Evolutionary conservation across 2,113 vertebrate species (phyloP).

Genomic region (Marmota flaviventris): DNA sequence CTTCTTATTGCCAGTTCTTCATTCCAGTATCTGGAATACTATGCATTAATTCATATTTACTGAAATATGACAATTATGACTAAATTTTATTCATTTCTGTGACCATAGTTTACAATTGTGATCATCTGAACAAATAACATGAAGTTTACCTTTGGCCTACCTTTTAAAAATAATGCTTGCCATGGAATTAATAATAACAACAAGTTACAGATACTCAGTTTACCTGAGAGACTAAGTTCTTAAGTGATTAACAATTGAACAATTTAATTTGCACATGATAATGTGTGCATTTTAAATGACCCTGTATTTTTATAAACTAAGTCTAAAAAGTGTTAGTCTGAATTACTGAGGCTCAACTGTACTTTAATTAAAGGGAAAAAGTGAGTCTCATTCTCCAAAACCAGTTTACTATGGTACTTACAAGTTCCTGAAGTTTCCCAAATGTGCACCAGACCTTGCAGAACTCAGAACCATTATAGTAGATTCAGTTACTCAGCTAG

Average conservation of each 20-base stretch:
- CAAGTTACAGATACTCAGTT: neutral
- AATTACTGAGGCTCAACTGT: neutral
- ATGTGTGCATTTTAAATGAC: neutral
- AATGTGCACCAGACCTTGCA: neutral
- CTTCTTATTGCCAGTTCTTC: slow-evolving; percentile 36
- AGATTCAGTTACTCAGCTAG: neutral
- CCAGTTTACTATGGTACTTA: neutral
- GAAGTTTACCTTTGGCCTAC: neutral
- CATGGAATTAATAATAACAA: neutral
- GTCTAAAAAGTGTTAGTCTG: neutral
- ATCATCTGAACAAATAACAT: neutral
- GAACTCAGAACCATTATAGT: neutral
- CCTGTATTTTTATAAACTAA: neutral
- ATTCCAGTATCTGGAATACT: slow-evolving; percentile 36
- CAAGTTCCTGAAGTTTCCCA: neutral
- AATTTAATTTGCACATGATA: neutral
- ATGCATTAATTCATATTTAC: slow-evolving; percentile 12
- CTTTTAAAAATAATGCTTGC: slow-evolving; percentile 38
- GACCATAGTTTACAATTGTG: neutral
- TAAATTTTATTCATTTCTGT: slow-evolving; percentile 21
- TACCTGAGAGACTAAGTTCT: neutral
- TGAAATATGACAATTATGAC: slow-evolving; percentile 22
- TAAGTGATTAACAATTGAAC: neutral
- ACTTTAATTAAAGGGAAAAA: neutral
- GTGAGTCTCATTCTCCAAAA: neutral